Evolutionary conservation across 2,888 invertebrate genomes (phyloP), one percentile per base, ranked within the genome.

Genomic region (Cephus pulcher): DNA sequence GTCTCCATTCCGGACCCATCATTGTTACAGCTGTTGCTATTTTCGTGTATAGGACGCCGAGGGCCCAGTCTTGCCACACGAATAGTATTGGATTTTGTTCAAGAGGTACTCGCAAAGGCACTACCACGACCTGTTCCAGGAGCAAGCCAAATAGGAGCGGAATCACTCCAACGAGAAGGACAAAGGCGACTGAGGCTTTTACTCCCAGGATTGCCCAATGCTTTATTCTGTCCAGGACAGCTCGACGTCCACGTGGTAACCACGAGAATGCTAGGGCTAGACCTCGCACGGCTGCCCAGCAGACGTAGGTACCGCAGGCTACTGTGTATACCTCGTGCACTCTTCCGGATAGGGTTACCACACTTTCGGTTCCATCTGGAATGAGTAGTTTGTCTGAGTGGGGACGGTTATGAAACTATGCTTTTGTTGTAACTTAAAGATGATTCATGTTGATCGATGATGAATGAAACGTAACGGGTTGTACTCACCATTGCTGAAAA

Each of bases 1-100:
- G 93, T 91, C 96, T 95, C 96, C 98, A 98, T 92, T 99, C 99
- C 11, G 99, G 98, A 0, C 98, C 98, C 98, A 99, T 99, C 95
- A 99, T 96, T 0, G 98, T 98, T 34, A 98, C 93, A 0, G 98
- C 99, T 88, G 98, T 98, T 30, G 98, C 96, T 78, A 99, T 99
- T 93, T 99, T 99, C 1, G 98, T 98, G 91, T 99, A 99, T 0
- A 99, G 93, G 15, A 99, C 98, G 34, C 99, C 99, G 35, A 99
- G 93, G 0, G 99, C 99, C 99, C 99, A 99, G 92, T 99, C 98
- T 92, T 99, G 97, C 97, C 97, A 97, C 75, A 97, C 94, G 90
- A 97, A 97, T 78, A 97, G 93, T 56, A 97, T 96, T 0, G 97
- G 99, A 11, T 98, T 97, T 92, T 98, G 98, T 84, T 97, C 96